These are phyloP conservation scores for Camponotus pennsylvanicus DNA, from an alignment of 1,140 invertebrate genomes.

Conservation along the genomic window DNA sequence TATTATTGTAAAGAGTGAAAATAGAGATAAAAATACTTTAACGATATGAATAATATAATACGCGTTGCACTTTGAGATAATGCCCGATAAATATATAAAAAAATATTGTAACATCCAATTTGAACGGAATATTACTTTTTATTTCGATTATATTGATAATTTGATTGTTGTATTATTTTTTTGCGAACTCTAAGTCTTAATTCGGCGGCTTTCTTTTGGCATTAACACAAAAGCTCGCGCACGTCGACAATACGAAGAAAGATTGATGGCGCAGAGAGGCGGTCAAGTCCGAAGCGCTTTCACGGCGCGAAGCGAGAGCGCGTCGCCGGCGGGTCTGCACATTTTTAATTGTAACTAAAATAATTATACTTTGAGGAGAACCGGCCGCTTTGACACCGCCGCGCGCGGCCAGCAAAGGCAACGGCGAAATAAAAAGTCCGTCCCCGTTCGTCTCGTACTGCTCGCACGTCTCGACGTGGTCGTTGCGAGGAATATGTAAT, in stretches of 20 bases:
- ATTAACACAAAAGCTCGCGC: slow-evolving; percentile 33
- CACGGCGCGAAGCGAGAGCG: slow-evolving; percentile 68
- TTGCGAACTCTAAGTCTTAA: slow-evolving; percentile 21
- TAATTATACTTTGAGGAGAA: slow-evolving; percentile 84
- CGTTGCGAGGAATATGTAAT: slow-evolving; percentile 79
- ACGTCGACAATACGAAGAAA: slow-evolving; percentile 58
- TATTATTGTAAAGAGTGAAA: not conserved
- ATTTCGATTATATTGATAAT: not conserved
- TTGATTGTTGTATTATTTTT: slow-evolving; percentile 25
- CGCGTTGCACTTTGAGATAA: no score
- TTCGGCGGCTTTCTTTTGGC: slow-evolving; percentile 35
- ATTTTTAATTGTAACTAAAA: slow-evolving; percentile 85
- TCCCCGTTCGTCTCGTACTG: slow-evolving; percentile 56
- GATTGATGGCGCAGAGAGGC: slow-evolving; percentile 69
- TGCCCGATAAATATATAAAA: not conserved
- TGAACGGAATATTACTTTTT: not conserved
- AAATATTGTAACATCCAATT: not conserved
- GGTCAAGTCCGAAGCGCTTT: slow-evolving; percentile 67
- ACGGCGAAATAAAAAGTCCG: slow-evolving; percentile 74
- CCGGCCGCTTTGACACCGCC: slow-evolving; percentile 79
- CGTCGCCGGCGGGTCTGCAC: slow-evolving; percentile 76
- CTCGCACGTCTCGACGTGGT: slow-evolving; percentile 70
- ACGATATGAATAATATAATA: not conserved
- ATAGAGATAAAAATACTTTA: not conserved
- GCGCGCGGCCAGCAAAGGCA: slow-evolving; percentile 74